Evolutionary conservation across 2,888 invertebrate species (phyloP), one percentile per base, ranked within the genome.

Genomic region (Tiphia femorata): DNA sequence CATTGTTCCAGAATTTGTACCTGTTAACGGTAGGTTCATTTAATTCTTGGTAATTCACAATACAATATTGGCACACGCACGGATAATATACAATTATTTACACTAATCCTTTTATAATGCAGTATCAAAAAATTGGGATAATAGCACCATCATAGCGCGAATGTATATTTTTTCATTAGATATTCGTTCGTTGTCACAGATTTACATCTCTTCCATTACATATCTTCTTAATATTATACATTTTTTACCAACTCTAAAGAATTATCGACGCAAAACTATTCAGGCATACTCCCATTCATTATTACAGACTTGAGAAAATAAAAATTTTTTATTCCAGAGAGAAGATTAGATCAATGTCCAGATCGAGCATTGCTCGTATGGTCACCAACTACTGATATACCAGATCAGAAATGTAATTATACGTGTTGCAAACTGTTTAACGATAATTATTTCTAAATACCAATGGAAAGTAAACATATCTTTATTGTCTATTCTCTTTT

Each of bases 341-440:
- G 94, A 46, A 91, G 88, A 81, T 90, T 92, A 27, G 94, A 94
- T 79, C 86, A 89, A 52, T 88, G 92, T 74, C 91, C 92, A 46
- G 96, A 97, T 78, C 89, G 95, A 83, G 97, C 97, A 5, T 87
- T 98, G 58, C 86, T 98, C 56, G 97, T 98, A 35, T 98, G 98
- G 98, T 95, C 96, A 33, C 98, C 98, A 1, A 95, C 94, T 57
- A 89, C 90, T 69, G 92, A 94, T 74, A 93, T 97, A 79, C 89
- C 95, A 43, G 97, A 97, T 84, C 85, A 88, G 44, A 95, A 96
- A 88, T 88, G 97, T 97, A 89, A 90, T 90, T 84, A 54, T 16
- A 30, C 48, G 30, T 57, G 37, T 44, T 17, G 16, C n/a, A 55
- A 47, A 17, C 33, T 4, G 14, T 58, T 12, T 47, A 37, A 33